Conservation (phyloP, 2,797 vertebrate species). For the Rhincodon typus region DNA sequence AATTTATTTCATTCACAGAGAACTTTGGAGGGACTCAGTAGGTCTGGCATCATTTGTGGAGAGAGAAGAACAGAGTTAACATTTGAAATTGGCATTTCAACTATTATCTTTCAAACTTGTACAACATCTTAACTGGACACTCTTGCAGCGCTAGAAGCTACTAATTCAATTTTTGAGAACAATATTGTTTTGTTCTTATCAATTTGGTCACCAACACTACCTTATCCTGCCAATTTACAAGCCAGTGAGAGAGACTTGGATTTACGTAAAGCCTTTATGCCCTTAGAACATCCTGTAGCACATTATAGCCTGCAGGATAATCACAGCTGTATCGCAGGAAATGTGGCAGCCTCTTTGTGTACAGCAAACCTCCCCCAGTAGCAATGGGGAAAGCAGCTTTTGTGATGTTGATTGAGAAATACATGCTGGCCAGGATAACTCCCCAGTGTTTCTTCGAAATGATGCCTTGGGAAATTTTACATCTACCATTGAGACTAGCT, state of each 20-base stretch:
- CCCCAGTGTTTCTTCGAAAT: neutral
- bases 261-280: neutral
- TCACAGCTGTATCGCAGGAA: neutral
- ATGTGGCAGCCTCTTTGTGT: neutral
- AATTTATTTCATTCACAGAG: neutral
- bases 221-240: neutral
- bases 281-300: neutral
- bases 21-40: too few species aligned
- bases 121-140: neutral
- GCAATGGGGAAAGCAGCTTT: neutral
- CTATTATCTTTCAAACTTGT: neutral
- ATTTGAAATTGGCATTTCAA: too few species aligned
- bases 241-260: neutral
- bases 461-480: neutral
- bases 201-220: neutral
- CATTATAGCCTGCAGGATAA: neutral
- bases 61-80: too few species aligned
- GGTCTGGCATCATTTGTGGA: too few species aligned
- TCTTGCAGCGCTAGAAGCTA: neutral
- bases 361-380: neutral
- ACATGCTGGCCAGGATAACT: neutral
- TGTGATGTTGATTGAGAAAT: neutral
- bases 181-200: neutral
- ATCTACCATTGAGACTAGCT: neutral
- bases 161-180: neutral